phyloP scores from a whole-genome alignment of 1,140 invertebrate genomes.

The Nasonia vitripennis region DNA sequence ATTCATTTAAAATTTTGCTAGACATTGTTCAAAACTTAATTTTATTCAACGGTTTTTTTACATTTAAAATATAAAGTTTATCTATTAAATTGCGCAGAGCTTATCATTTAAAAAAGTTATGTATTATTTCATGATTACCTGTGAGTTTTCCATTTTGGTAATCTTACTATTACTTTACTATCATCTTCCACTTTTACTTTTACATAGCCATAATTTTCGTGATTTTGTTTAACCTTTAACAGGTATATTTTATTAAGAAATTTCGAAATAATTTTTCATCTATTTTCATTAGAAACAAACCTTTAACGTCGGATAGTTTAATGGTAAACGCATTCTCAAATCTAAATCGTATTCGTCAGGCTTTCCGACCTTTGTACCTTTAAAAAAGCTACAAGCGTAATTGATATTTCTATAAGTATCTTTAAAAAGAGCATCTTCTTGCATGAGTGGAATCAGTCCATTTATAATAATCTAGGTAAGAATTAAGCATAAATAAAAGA shows the following conservation, averaged over 20 bases:
- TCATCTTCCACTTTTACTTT: constrained; percentile 51
- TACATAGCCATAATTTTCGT: constrained; percentile 46
- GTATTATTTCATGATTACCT: constrained; percentile 9
- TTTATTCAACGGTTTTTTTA: neutral
- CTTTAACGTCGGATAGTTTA: constrained; percentile 21
- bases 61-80: neutral
- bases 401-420: constrained; percentile 63
- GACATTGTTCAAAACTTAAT: constrained; percentile 60
- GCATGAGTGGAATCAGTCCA: constrained; percentile 53
- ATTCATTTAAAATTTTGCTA: constrained; percentile 67
- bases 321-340: constrained; percentile 70
- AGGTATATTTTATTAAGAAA: constrained; percentile 16
- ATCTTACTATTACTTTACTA: constrained; percentile 17
- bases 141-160: constrained; percentile 50
- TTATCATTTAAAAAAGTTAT: too few relatives aligned
- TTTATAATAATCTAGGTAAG: constrained; percentile 19
- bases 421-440: constrained; percentile 57
- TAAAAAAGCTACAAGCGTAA: constrained; percentile 74
- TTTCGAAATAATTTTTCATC: neutral
- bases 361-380: constrained; percentile 72
- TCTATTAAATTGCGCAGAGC: too few relatives aligned
- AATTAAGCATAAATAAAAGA: neutral
- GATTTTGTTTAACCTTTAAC: constrained; percentile 40
- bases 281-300: neutral
- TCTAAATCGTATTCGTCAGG: constrained; percentile 76